A percentile compares a stretch with the other conserved stretches of the same genome.
Conservation (phyloP, 1,140 invertebrate genomes). For the Oppia nitens region DNA sequence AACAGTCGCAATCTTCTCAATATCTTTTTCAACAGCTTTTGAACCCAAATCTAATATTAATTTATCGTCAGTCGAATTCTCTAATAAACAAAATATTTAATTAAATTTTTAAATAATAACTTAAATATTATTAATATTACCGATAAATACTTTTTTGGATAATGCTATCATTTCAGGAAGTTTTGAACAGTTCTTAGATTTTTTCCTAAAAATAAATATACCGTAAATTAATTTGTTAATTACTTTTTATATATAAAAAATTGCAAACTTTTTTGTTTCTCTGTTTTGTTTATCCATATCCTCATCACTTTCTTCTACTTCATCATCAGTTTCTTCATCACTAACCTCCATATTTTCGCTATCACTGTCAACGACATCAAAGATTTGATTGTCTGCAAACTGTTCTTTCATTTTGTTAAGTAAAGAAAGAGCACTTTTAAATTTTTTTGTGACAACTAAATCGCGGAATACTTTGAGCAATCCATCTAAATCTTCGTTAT, state of each 20-base stretch:
- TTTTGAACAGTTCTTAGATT: not conserved
- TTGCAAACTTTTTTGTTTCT: conserved; percentile 20
- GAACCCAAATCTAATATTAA: not conserved
- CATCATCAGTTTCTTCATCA: conserved; percentile 12
- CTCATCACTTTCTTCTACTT: conserved; percentile 17
- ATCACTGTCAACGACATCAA: conserved; percentile 23
- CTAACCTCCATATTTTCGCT: conserved; percentile 26
- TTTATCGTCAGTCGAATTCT: conserved; percentile 5
- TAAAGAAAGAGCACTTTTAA: not conserved
- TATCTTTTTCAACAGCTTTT: not conserved
- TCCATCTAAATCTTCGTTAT: not conserved
- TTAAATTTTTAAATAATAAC: not conserved
- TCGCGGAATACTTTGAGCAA: not conserved
- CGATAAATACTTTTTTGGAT: not conserved
- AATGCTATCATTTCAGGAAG: not conserved
- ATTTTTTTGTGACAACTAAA: not conserved
- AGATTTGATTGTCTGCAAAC: conserved; percentile 1
- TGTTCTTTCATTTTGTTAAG: not conserved
- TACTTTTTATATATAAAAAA: not conserved
- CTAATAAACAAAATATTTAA: not conserved
- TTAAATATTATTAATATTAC: not conserved
- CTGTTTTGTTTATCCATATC: conserved; percentile 20
- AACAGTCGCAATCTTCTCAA: not conserved
- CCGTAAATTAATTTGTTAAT: not conserved
- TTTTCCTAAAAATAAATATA: not conserved